Conservation (phyloP, 2,797 vertebrate species). For the Sparus aurata region DNA sequence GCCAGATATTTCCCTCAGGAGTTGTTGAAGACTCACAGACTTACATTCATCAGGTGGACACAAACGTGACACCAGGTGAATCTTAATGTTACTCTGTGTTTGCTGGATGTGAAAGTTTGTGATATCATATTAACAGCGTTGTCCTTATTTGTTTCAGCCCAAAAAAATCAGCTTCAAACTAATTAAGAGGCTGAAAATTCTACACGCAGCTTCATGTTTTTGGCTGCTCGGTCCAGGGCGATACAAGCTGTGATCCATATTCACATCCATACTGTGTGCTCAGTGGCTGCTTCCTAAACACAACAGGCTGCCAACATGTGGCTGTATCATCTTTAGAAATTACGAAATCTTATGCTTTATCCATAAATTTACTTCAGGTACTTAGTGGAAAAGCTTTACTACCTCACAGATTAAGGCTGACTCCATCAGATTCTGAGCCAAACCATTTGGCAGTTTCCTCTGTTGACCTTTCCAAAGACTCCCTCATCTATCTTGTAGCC, state of each 20-base stretch:
- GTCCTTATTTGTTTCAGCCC: not conserved
- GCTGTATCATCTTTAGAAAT: constrained; percentile 12
- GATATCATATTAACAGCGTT: not conserved
- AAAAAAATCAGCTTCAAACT: not conserved
- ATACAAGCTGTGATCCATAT: constrained; percentile 1
- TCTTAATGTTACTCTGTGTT: too few species aligned
- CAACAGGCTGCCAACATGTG: constrained; percentile 18
- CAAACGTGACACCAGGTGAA: too few species aligned
- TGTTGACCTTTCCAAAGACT: constrained; percentile 51
- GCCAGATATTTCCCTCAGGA: too few species aligned
- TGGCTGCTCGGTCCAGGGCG: not conserved
- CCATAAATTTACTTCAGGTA: constrained; percentile 31
- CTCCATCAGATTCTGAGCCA: constrained; percentile 47
- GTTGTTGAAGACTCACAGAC: too few species aligned
- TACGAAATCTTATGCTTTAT: constrained; percentile 19
- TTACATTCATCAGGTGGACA: too few species aligned
- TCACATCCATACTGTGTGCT: not conserved
- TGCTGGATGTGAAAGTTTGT: too few species aligned
- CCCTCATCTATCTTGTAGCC: constrained; percentile 25
- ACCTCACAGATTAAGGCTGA: constrained; percentile 44
- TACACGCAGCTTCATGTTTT: not conserved
- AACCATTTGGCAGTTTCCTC: constrained; percentile 62
- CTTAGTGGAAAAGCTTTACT: constrained; percentile 24
- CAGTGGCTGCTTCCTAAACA: constrained; percentile 9
- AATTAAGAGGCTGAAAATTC: not conserved